phyloP scores from a whole-genome alignment of 2,113 vertebrate species.

The Aphyosemion australe region DNA sequence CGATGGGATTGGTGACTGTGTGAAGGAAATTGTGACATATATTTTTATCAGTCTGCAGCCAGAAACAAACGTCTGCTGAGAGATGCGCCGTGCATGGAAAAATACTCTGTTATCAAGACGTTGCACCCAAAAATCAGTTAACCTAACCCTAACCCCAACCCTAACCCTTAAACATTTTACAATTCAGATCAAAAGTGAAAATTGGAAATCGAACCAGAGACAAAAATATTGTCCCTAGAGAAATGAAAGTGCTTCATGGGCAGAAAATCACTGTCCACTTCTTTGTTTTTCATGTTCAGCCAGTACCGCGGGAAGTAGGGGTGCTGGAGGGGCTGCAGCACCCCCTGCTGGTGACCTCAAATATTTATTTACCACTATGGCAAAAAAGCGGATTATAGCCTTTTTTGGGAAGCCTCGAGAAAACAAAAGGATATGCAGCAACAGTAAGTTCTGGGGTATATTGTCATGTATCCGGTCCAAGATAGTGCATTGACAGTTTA shows the following conservation, averaged over 20 bases:
- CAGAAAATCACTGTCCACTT: constrained; percentile 20
- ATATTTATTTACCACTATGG: no score
- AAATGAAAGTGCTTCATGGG: constrained; percentile 55
- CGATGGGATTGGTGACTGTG: constrained; percentile 52
- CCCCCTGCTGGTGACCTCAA: no score
- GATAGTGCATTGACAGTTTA: no score
- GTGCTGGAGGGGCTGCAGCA: no score
- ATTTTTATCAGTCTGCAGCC: constrained; percentile 29
- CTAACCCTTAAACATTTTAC: no score
- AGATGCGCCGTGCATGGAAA: constrained; percentile 16
- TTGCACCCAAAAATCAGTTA: background rate
- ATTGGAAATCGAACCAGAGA: background rate
- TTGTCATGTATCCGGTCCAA: no score
- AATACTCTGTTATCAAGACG: constrained; percentile 11
- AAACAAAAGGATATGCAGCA: no score
- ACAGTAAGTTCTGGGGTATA: no score
- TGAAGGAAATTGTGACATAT: constrained; percentile 54
- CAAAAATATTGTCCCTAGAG: constrained; percentile 12
- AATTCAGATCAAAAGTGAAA: background rate
- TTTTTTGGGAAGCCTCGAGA: no score
- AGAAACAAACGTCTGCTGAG: constrained; percentile 15
- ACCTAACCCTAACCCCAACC: no score
- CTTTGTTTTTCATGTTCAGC: background rate
- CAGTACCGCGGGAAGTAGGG: no score
- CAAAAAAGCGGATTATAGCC: no score